Evolutionary conservation across 2,113 vertebrate species (phyloP), one percentile per base, ranked within the genome.

Genomic region (Amphiprion ocellaris): DNA sequence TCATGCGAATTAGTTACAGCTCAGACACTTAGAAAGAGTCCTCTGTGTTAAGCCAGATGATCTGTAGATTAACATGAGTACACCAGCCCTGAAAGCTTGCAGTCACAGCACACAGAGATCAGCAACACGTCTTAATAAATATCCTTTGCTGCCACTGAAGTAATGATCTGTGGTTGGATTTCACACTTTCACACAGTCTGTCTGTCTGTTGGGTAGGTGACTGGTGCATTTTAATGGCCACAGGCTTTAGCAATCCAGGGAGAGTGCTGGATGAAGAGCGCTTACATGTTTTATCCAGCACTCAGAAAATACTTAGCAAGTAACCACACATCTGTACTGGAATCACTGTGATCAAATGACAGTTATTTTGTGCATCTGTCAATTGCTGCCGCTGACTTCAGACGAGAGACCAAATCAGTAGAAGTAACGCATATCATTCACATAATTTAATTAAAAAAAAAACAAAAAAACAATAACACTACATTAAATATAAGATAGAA

Each of bases 171-270:
- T 50, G 65, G 74, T 73, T 64, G 77, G 72, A 74, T 87, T 88
- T 88, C 82, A 85, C 86, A 84, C 55, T 69, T 91, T 87, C 83
- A 69, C 81, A 67, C 81, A 88, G 80, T 44, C 63, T 74, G 84
- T 44, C 63, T 74, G 84, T 69, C 69, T 89, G 78, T 24, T 69
- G 66, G 64, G 75, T 60, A 85, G 87, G 79, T 92, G 83, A 87
- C 82, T 87, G 85, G 70, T 85, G 85, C 80, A 86, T 83, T 87
- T 88, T 88, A 81, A 91, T 90, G 80, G 76, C 82, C 78, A 84
- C 55, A 39, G 68, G 61, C 77, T 84, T 82, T 54, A 78, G 82
- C 67, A 47, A 77, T 83, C 76, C 64, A 60, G 44, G 17, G 69
- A 83, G 76, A 83, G 74, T 60, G 75, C 63, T 77, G 66, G 78